Evolutionary conservation across 2,113 vertebrate genomes (phyloP).

Genomic region (Otolemur garnettii): DNA sequence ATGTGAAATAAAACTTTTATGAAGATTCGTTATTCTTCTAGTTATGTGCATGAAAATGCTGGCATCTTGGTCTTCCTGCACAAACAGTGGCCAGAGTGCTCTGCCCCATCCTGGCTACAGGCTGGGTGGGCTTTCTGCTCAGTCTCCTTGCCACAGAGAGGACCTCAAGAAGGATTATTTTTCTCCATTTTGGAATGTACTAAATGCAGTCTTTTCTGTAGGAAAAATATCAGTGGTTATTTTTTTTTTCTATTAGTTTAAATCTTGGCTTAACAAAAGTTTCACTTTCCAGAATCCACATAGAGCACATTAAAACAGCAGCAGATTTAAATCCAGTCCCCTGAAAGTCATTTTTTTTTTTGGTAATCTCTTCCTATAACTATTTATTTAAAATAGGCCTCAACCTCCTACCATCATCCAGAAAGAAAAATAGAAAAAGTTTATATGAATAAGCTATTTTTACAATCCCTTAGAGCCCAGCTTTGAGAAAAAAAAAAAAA

Average conservation of each 20-base stretch:
- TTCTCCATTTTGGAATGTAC: not conserved
- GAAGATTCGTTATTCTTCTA: not conserved
- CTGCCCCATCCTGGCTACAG: not conserved
- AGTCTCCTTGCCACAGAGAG: not conserved
- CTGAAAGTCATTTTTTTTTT: not conserved
- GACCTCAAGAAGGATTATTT: not conserved
- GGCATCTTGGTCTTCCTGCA: not conserved
- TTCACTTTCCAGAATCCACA: not conserved
- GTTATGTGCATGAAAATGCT: not conserved
- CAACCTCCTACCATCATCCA: not conserved
- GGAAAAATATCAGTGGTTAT: not conserved
- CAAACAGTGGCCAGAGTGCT: not conserved
- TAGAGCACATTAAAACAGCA: not conserved
- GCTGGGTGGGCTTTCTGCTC: not conserved
- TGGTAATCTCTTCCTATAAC: not conserved
- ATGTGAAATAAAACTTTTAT: not conserved
- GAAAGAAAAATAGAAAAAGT: not conserved
- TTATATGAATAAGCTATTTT: not conserved
- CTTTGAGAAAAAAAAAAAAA: no score
- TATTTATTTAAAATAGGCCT: not conserved
- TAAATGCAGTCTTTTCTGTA: not conserved
- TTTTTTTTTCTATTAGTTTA: not conserved
- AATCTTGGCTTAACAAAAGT: not conserved
- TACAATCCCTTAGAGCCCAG: not conserved
- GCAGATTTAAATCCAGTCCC: no score